Percentiles rank a stretch among this genome's conserved stretches.
These are phyloP conservation scores for Somateria mollissima DNA, from an alignment of 2,797 vertebrate species.

Conservation along the genomic window DNA sequence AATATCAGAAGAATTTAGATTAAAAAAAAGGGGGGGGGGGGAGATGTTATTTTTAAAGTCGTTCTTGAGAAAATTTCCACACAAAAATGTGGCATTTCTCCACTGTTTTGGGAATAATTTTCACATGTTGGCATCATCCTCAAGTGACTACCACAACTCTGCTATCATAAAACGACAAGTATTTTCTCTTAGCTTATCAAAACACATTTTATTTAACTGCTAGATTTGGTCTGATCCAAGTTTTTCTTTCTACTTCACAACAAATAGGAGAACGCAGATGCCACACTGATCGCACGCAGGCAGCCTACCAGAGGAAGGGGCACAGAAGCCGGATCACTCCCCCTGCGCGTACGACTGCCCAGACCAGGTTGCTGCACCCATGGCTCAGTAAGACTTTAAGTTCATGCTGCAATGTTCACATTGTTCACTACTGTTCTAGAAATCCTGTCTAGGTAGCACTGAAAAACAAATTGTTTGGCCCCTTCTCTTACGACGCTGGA, in stretches of 20 bases:
- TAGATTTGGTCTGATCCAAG: conserved; percentile 71
- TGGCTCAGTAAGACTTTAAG: neutral
- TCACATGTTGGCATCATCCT: conserved; percentile 51
- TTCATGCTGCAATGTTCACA: neutral
- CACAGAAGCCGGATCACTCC: neutral
- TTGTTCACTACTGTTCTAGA: conserved; percentile 38
- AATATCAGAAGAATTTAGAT: conserved; percentile 68
- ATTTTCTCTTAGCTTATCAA: conserved; percentile 71
- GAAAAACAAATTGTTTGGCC: conserved; percentile 58
- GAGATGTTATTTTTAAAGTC: conserved; percentile 45
- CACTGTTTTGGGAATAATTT: conserved; percentile 57
- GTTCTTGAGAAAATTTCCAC: conserved; percentile 63
- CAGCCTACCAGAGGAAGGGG: neutral
- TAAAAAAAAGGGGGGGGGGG: neutral
- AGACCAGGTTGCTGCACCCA: conserved; percentile 3
- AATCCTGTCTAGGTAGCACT: conserved; percentile 49
- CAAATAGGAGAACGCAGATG: conserved; percentile 58
- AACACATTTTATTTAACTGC: conserved; percentile 72
- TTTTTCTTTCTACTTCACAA: conserved; percentile 54
- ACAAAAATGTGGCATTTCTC: conserved; percentile 31
- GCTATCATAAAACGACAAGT: conserved; percentile 45
- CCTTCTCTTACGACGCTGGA: conserved; percentile 60
- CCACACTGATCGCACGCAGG: neutral
- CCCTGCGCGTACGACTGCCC: neutral
- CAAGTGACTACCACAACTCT: conserved; percentile 30